A percentile compares a stretch with the other conserved stretches of the same genome.
These are phyloP conservation scores for Spea multiplicata DNA, from an alignment of 2,113 vertebrate genomes.

Conservation along the genomic window DNA sequence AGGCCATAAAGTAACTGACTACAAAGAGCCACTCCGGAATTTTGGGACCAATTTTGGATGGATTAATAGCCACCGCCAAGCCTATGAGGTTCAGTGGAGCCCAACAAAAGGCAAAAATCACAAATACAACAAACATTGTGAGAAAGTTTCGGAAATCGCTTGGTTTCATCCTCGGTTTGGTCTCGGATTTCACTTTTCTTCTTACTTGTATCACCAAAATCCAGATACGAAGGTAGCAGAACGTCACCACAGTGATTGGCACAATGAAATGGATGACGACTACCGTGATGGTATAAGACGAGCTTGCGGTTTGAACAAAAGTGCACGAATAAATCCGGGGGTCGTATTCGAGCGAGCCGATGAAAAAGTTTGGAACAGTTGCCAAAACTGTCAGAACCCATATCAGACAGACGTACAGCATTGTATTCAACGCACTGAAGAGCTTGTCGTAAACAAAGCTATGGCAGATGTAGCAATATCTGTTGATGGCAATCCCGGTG, in stretches of 20 bases:
- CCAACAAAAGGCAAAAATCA: constrained; percentile 91
- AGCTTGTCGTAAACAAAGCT: constrained; percentile 77
- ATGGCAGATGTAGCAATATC: constrained; percentile 89
- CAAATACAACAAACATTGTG: constrained; percentile 90
- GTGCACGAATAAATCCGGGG: constrained; percentile 86
- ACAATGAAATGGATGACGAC: constrained; percentile 85
- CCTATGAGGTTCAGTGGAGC: constrained; percentile 88
- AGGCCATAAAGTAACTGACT: constrained; percentile 90
- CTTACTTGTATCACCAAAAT: constrained; percentile 81
- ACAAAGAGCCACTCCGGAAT: constrained; percentile 88
- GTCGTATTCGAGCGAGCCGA: constrained; percentile 84
- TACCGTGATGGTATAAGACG: constrained; percentile 76
- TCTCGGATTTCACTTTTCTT: constrained; percentile 76
- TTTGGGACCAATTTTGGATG: constrained; percentile 70
- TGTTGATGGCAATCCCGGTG: constrained; percentile 84
- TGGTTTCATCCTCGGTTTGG: constrained; percentile 66
- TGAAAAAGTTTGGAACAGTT: constrained; percentile 81
- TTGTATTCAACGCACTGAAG: constrained; percentile 76
- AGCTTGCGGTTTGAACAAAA: constrained; percentile 81
- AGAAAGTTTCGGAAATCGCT: constrained; percentile 84
- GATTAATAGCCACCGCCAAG: constrained; percentile 79
- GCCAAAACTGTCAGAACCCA: constrained; percentile 79
- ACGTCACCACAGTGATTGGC: constrained; percentile 82
- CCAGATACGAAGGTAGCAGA: constrained; percentile 90
- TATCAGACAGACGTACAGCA: constrained; percentile 75